phyloP scores from a whole-genome alignment of 2,888 invertebrate species.

The Smittia aterrima region DNA sequence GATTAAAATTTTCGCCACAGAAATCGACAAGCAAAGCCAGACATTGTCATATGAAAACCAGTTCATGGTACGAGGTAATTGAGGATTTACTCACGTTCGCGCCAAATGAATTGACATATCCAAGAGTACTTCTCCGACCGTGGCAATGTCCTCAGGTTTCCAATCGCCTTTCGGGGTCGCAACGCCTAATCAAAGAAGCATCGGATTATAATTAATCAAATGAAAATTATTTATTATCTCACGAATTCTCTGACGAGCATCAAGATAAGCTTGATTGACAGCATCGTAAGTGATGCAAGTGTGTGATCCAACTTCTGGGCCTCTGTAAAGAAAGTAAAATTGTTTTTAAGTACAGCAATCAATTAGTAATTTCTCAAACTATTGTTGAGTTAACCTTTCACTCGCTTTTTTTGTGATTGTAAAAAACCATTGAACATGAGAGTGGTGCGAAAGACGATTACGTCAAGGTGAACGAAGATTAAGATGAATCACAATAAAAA shows the following conservation, averaged over 20 bases:
- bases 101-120: constrained; percentile 82
- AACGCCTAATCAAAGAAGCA: constrained; percentile 61
- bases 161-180: constrained; percentile 77
- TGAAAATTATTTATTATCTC: constrained; percentile 55
- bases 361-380: neutral
- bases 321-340: constrained; percentile 57
- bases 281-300: constrained; percentile 89
- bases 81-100: constrained; percentile 66
- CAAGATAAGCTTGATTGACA: constrained; percentile 81
- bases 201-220: constrained; percentile 45
- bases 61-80: constrained; percentile 31
- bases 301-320: constrained; percentile 64
- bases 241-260: constrained; percentile 85
- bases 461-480: constrained; percentile 5
- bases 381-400: neutral
- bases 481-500: neutral
- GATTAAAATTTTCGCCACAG: neutral
- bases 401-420: neutral
- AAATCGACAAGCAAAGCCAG: neutral
- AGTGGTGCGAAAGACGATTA: neutral
- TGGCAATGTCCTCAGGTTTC: constrained; percentile 81
- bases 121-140: constrained; percentile 80
- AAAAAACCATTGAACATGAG: neutral
- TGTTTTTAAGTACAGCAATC: constrained; percentile 10
- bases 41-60: neutral